Percentiles rank a stretch among this genome's conserved stretches.
Conservation (phyloP, 2,888 invertebrate genomes). For the Metalampra italica region DNA sequence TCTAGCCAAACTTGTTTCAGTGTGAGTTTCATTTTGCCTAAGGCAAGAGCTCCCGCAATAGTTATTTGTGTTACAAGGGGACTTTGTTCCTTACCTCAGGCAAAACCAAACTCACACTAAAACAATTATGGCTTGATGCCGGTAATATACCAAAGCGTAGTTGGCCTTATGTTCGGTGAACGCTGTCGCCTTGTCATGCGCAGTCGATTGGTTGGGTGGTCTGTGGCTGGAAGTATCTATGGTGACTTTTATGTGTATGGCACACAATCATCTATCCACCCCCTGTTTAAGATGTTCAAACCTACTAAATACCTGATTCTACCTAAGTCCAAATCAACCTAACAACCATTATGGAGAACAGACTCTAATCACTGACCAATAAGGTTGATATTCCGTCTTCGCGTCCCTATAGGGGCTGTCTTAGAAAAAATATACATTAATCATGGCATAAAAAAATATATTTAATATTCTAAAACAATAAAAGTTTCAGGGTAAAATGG, state of each 20-base stretch:
- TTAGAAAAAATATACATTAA: conserved; percentile 40
- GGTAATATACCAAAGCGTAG: no score
- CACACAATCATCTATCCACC: conserved; percentile 10
- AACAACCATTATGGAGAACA: conserved; percentile 22
- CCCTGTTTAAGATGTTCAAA: neutral
- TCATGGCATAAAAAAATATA: conserved; percentile 10
- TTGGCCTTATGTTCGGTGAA: no score
- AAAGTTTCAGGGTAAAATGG: neutral
- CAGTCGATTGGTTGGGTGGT: no score
- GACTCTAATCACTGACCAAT: conserved; percentile 35
- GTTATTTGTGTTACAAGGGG: no score
- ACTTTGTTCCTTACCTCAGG: no score
- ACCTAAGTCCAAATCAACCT: conserved; percentile 24
- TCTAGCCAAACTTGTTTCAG: no score
- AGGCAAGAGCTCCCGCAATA: no score
- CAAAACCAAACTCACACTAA: no score
- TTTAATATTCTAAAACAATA: neutral
- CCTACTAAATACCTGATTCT: conserved; percentile 23
- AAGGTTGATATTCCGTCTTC: conserved; percentile 30
- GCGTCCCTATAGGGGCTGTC: conserved; percentile 41
- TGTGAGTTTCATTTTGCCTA: no score
- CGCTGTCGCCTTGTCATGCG: no score
- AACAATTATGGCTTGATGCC: no score
- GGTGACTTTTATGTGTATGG: conserved; percentile 12
- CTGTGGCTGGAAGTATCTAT: no score